Evolutionary conservation across 1,140 invertebrate genomes (phyloP).

Genomic region (Macrobrachium rosenbergii): DNA sequence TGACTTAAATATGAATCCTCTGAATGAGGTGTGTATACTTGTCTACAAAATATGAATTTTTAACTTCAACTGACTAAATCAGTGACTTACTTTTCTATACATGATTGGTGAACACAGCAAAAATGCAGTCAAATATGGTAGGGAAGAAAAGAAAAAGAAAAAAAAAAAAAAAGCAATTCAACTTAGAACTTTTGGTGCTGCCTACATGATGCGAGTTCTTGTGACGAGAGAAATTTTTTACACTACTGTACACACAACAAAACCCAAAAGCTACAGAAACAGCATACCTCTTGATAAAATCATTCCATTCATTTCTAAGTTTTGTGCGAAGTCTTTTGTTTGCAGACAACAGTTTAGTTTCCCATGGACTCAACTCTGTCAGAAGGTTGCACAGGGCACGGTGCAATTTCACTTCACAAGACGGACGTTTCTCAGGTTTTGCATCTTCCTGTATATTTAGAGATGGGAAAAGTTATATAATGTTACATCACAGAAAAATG

Average conservation of each 20-base stretch:
- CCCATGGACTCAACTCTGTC: conserved; percentile 49
- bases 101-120: too few relatives aligned
- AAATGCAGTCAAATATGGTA: too few relatives aligned
- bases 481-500: not conserved
- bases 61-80: too few relatives aligned
- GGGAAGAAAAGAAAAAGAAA: too few relatives aligned
- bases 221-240: not conserved
- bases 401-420: conserved; percentile 52
- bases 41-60: too few relatives aligned
- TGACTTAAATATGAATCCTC: too few relatives aligned
- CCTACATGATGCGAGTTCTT: too few relatives aligned
- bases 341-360: conserved; percentile 47
- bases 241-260: not conserved
- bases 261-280: not conserved
- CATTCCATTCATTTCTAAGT: conserved; percentile 52
- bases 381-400: conserved; percentile 49
- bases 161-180: too few relatives aligned
- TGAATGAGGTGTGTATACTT: too few relatives aligned
- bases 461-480: not conserved
- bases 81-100: too few relatives aligned
- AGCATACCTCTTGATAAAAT: conserved; percentile 50
- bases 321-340: conserved; percentile 57
- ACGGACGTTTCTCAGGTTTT: conserved; percentile 45
- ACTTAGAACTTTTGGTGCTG: too few relatives aligned
- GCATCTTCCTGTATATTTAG: conserved; percentile 36